These are phyloP conservation scores for Melieria picta DNA, from an alignment of 2,888 invertebrate genomes.

Conservation along the genomic window DNA sequence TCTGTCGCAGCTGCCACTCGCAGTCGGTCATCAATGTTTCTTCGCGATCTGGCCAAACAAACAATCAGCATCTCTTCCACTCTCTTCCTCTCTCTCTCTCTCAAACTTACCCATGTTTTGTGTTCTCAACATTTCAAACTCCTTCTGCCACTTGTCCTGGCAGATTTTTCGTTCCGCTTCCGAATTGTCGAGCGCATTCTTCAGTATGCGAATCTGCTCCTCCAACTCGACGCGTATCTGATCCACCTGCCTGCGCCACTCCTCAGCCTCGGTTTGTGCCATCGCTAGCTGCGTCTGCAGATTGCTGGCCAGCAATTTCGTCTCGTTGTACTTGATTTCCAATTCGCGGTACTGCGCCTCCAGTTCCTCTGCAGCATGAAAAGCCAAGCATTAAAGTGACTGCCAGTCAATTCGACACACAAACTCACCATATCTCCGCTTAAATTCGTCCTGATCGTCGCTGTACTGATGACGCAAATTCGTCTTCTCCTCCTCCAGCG, in stretches of 20 bases:
- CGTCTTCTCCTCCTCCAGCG: constrained; percentile 63
- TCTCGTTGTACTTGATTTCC: constrained; percentile 67
- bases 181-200: constrained; percentile 70
- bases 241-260: constrained; percentile 63
- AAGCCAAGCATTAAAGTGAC: background rate
- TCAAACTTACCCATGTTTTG: constrained; percentile 68
- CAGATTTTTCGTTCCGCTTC: constrained; percentile 70
- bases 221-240: constrained; percentile 67
- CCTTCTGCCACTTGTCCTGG: constrained; percentile 72
- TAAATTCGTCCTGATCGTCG: constrained; percentile 63
- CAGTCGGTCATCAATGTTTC: constrained; percentile 81
- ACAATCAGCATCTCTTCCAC: background rate
- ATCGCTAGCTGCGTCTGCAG: constrained; percentile 61
- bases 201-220: constrained; percentile 69
- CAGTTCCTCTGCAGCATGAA: constrained; percentile 60
- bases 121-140: constrained; percentile 73
- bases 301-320: constrained; percentile 65
- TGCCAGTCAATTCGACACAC: background rate
- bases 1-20: constrained; percentile 84
- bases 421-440: constrained; percentile 59
- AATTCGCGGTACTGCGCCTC: constrained; percentile 67
- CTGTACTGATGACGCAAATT: constrained; percentile 59
- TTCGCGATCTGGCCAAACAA: constrained; percentile 69
- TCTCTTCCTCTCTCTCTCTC: background rate
- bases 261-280: constrained; percentile 60